Evolutionary conservation across 2,113 vertebrate genomes (phyloP), one percentile per base, ranked within the genome.

Genomic region (Proteles cristata): DNA sequence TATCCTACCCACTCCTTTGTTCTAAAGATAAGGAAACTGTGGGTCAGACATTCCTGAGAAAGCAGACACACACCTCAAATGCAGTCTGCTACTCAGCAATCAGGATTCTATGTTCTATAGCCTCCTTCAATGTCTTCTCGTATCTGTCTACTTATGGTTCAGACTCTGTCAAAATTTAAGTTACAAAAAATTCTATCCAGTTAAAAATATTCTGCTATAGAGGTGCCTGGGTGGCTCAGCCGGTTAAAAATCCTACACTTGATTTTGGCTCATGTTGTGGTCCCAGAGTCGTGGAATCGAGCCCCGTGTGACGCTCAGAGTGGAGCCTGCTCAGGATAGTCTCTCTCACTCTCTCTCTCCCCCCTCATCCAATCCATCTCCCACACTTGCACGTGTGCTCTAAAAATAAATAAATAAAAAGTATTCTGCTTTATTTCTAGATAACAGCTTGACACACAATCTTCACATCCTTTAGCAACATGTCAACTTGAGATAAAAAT

Each of bases 401-500:
- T 55, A 55, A 55, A 55, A 55, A 55, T 55, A 17, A 55, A 55
- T 55, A 55, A 55, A 48, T 48, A 48, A 55, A 55, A 17, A 11
- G 16, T 55, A 55, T 55, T 55, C 53, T 55, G 53, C 48, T 76
- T 77, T 87, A 50, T 83, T 80, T 90, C 89, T 88, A 53, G 28
- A 96, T 45, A 65, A 28, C 31, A 93, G 82, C 58, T 76, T 55
- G 63, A 88, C 65, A 23, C 63, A 91, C 84, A 81, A 83, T 76
- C 65, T 43, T 91, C 63, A 91, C 79, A 76, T 77, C 69, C 65
- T 50, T 91, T 55, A 87, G 31, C 16, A 77, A 58, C 81, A 81
- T 4, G 84, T n/a, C 79, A 74, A 63, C 82, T 93, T 84, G 33
- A 71, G 45, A 69, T n/a, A 48, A 88, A 95, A 93, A 85, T 68